Evolutionary conservation across 2,797 vertebrate species (phyloP).

Genomic region (Onychomys arenicola): DNA sequence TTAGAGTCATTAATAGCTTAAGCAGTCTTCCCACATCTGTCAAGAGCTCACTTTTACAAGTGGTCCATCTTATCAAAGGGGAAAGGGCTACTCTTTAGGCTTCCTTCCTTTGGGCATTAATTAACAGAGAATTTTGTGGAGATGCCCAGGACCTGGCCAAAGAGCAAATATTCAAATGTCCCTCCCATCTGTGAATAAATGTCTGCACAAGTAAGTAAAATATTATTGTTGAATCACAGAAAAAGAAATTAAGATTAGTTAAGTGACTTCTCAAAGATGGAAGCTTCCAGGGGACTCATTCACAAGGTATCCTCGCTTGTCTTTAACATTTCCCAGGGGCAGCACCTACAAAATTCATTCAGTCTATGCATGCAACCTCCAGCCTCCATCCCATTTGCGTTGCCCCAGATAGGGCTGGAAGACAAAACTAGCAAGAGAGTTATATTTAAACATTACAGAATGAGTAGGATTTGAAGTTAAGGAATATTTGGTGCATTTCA

Average conservation of each 20-base stretch:
- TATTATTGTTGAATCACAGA: too few relatives aligned
- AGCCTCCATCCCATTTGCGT: not conserved
- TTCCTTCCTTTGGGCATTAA: not conserved
- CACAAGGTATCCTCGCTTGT: not conserved
- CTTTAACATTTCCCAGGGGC: not conserved
- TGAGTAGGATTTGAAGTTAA: not conserved
- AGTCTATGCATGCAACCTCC: not conserved
- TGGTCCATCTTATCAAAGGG: not conserved
- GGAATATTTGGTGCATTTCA: not conserved
- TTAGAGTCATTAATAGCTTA: not conserved
- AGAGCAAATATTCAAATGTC: not conserved
- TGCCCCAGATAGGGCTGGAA: not conserved
- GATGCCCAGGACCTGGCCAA: not conserved
- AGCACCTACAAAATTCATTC: not conserved
- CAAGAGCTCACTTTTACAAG: not conserved
- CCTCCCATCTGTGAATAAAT: not conserved
- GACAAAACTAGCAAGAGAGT: not conserved
- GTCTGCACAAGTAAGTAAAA: conserved; percentile 40
- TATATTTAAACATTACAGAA: not conserved
- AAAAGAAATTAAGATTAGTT: not conserved
- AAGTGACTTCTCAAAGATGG: not conserved
- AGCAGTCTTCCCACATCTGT: not conserved
- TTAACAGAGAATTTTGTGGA: not conserved
- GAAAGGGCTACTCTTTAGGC: not conserved
- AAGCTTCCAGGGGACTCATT: not conserved